Percentiles rank a stretch among this genome's conserved stretches.
Conservation (phyloP, 2,113 vertebrate species). For the Gadus chalcogrammus region DNA sequence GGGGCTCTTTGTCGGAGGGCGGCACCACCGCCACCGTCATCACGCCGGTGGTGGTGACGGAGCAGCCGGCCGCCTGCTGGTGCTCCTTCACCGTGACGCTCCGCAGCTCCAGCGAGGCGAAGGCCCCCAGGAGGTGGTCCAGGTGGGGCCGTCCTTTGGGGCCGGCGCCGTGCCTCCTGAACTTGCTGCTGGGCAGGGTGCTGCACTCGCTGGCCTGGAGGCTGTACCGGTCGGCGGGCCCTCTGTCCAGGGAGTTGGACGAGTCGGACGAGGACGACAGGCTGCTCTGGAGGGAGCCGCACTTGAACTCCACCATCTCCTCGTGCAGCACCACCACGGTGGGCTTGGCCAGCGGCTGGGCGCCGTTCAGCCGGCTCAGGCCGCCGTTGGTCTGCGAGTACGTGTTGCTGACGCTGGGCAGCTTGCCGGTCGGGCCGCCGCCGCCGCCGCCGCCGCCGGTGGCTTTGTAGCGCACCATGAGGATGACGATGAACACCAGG, state of each 20-base stretch:
- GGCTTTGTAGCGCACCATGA: slow-evolving; percentile 94
- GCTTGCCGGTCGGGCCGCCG: slow-evolving; percentile 78
- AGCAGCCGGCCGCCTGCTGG: slow-evolving; percentile 53
- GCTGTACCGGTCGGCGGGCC: slow-evolving; percentile 75
- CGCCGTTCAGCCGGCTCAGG: slow-evolving; percentile 75
- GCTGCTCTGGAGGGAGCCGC: slow-evolving; percentile 83
- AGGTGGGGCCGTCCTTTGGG: slow-evolving; percentile 84
- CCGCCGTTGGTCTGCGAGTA: slow-evolving; percentile 91
- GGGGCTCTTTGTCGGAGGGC: slow-evolving; percentile 90
- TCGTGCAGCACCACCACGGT: slow-evolving; percentile 86
- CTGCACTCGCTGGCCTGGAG: slow-evolving; percentile 75
- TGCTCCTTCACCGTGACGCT: slow-evolving; percentile 74
- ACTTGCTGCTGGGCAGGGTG: slow-evolving; percentile 83
- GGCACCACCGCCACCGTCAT: slow-evolving; percentile 65
- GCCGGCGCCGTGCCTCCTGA: slow-evolving; percentile 76
- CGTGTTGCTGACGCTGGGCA: slow-evolving; percentile 82
- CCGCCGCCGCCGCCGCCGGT: slow-evolving; percentile 85
- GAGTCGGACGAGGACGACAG: slow-evolving; percentile 86
- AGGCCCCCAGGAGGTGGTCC: slow-evolving; percentile 93
- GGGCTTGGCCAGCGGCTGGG: slow-evolving; percentile 67
- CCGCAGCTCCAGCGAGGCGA: slow-evolving; percentile 90
- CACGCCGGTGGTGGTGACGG: slow-evolving; percentile 41
- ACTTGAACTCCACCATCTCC: slow-evolving; percentile 87
- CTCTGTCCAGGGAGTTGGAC: slow-evolving; percentile 81
- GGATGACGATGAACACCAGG: slow-evolving; percentile 92